Conservation (phyloP, 2,113 vertebrate species). For the Rallus limicola region DNA sequence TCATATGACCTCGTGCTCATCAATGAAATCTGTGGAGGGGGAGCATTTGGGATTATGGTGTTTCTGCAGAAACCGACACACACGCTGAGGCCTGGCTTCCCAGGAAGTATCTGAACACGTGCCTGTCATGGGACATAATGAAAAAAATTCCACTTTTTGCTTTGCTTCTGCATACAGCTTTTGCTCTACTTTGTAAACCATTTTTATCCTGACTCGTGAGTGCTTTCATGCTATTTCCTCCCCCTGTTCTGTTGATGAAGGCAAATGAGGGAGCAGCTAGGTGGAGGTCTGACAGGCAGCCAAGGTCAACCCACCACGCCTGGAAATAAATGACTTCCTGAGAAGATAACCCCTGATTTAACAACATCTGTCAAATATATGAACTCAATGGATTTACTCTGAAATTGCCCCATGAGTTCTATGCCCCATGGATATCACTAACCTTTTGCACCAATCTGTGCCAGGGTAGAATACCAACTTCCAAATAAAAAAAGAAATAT, state of each 20-base stretch:
- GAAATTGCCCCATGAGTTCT: not conserved
- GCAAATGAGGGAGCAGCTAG: not conserved
- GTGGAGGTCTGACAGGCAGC: not conserved
- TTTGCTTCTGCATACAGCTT: not conserved
- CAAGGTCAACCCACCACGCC: not conserved
- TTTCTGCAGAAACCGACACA: accelerated
- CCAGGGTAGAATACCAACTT: not conserved
- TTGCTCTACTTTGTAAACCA: accelerated
- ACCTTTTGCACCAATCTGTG: not conserved
- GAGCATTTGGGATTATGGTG: not conserved
- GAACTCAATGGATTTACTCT: not conserved
- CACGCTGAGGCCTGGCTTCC: not conserved
- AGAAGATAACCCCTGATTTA: not conserved
- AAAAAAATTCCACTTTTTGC: not conserved
- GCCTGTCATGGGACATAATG: too few species aligned
- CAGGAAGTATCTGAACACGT: not conserved
- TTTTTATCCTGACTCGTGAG: not conserved
- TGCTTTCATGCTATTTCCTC: not conserved
- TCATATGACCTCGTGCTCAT: accelerated
- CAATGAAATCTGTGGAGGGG: not conserved
- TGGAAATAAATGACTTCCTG: not conserved
- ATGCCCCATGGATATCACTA: not conserved
- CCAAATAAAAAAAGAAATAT: not conserved
- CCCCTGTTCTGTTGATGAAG: not conserved
- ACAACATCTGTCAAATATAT: not conserved